A percentile compares a stretch with the other conserved stretches of the same genome.
Evolutionary conservation across 2,888 invertebrate genomes (phyloP).

Genomic region (Heliconius aoede): DNA sequence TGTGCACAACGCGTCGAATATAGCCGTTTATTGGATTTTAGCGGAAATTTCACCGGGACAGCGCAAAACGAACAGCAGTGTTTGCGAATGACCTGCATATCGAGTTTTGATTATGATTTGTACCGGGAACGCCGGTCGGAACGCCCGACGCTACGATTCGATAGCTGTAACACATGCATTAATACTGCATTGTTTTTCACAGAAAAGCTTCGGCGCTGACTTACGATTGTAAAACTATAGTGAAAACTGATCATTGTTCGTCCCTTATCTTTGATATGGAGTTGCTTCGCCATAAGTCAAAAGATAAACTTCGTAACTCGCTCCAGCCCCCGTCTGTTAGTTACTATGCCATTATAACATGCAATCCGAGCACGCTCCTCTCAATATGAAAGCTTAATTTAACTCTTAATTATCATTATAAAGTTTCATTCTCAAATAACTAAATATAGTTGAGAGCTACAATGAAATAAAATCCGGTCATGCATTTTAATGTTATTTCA

Average conservation of each 20-base stretch:
- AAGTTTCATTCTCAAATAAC: conserved; percentile 22
- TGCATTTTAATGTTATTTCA: conserved; percentile 40
- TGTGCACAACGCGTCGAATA: conserved; percentile 55
- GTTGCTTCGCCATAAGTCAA: background rate
- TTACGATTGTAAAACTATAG: background rate
- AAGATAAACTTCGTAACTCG: conserved; percentile 1
- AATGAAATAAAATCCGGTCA: conserved; percentile 29
- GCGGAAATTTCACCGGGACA: conserved; percentile 72
- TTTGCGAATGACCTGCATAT: conserved; percentile 75
- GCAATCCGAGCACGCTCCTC: conserved; percentile 6
- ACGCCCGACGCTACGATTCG: conserved; percentile 43
- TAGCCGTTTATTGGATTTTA: conserved; percentile 77
- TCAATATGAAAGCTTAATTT: conserved; percentile 9
- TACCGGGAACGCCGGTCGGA: conserved; percentile 51
- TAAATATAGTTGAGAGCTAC: conserved; percentile 16
- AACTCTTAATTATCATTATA: conserved; percentile 8
- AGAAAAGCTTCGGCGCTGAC: background rate
- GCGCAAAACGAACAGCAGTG: conserved; percentile 64
- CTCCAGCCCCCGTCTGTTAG: background rate
- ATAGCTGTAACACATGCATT: conserved; percentile 40
- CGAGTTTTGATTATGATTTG: conserved; percentile 77
- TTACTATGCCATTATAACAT: background rate
- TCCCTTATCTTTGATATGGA: background rate
- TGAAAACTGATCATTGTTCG: background rate
- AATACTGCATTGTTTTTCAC: conserved; percentile 36